Percentiles rank a stretch among this genome's conserved stretches.
Evolutionary conservation across 30 jellyfish, hydroid and myxozoan species (phyloP).

Genomic region (Nemopilema nomurai): DNA sequence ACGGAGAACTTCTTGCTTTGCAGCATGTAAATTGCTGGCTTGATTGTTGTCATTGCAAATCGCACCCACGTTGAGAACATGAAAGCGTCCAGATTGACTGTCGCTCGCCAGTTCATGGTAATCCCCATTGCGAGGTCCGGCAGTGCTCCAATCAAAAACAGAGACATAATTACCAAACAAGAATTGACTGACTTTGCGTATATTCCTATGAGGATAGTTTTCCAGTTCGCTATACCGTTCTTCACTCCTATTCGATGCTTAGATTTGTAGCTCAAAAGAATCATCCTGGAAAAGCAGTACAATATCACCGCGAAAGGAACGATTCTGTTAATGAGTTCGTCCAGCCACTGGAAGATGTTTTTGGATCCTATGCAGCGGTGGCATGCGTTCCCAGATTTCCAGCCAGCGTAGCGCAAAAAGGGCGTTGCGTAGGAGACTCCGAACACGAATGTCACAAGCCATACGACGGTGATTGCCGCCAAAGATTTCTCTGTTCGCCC

Average conservation of each 20-base stretch:
- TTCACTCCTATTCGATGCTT: conserved; percentile 35
- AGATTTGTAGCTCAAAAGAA: conserved; percentile 23
- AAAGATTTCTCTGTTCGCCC: conserved; percentile 26
- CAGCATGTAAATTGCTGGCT: conserved; percentile 38
- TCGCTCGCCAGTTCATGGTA: neutral
- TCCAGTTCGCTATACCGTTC: conserved; percentile 45
- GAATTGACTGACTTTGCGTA: conserved; percentile 61
- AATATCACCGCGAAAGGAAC: conserved; percentile 12
- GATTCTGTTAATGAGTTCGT: conserved; percentile 17
- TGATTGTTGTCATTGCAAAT: conserved; percentile 36
- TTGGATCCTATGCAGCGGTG: conserved; percentile 5
- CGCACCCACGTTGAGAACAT: conserved; percentile 45
- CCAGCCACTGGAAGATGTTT: conserved; percentile 15
- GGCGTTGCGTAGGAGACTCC: conserved; percentile 10
- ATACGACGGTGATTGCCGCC: conserved; percentile 47
- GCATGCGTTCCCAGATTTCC: neutral
- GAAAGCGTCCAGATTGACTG: neutral
- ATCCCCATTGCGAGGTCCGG: conserved; percentile 26
- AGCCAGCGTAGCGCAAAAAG: neutral
- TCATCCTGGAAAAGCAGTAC: conserved; percentile 26
- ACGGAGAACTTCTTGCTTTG: conserved; percentile 21
- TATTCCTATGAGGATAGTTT: conserved; percentile 45
- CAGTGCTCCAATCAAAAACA: conserved; percentile 28
- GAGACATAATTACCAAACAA: conserved; percentile 41
- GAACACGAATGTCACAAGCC: conserved; percentile 29